Percentiles rank a stretch among this genome's conserved stretches.
Evolutionary conservation across 2,113 vertebrate species (phyloP).

Genomic region (Podiceps cristatus): DNA sequence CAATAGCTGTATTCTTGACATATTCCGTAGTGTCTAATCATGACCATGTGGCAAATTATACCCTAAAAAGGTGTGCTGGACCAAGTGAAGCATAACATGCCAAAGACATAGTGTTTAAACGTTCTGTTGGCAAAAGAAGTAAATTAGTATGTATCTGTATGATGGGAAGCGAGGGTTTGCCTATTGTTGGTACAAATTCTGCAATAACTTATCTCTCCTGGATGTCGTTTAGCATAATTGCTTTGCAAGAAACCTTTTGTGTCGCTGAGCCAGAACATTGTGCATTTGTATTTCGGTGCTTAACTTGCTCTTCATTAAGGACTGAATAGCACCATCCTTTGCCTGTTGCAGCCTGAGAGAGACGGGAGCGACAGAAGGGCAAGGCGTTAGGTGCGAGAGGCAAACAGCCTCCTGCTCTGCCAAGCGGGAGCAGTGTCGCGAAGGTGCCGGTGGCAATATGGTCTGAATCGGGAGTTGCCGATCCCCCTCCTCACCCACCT

Average conservation of each 20-base stretch:
- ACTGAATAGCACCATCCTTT: neutral
- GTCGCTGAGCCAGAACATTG: neutral
- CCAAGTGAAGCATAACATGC: neutral
- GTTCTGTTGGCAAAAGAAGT: neutral
- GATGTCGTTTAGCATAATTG: neutral
- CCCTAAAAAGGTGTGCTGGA: slow-evolving; percentile 26
- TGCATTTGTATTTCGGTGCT: slow-evolving; percentile 14
- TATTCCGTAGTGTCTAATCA: neutral
- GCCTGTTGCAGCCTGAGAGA: neutral
- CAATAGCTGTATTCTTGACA: neutral
- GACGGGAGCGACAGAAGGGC: neutral
- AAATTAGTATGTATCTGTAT: neutral
- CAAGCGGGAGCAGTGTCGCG: neutral
- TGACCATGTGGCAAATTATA: neutral
- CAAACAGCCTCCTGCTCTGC: slow-evolving; percentile 19
- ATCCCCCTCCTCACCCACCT: neutral
- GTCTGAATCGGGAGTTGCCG: neutral
- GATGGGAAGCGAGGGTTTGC: neutral
- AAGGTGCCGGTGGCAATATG: neutral
- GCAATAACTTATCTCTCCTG: neutral
- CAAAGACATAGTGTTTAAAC: neutral
- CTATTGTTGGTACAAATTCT: neutral
- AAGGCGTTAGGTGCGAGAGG: neutral
- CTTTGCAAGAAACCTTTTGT: slow-evolving; percentile 37
- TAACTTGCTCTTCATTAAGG: slow-evolving; percentile 16